Conservation (phyloP, 2,797 vertebrate genomes). For the Sternarchorhynchus goeldii region DNA sequence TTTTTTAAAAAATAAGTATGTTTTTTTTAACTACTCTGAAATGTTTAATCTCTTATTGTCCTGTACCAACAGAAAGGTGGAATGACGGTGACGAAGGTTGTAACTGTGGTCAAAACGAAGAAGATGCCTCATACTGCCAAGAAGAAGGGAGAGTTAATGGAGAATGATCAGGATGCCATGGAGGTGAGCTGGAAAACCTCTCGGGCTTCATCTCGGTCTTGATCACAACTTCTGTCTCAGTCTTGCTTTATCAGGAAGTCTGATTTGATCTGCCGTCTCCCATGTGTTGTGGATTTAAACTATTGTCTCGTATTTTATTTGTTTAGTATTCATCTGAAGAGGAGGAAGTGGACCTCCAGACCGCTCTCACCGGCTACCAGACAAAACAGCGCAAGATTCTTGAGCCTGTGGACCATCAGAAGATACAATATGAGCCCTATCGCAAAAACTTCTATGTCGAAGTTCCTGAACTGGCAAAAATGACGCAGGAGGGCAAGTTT, state of each 20-base stretch:
- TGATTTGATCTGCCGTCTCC: too few relatives aligned
- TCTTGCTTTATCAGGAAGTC: not conserved
- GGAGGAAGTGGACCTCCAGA: slow-evolving; percentile 96
- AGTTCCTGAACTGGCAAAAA: slow-evolving; percentile 93
- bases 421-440: slow-evolving; percentile 94
- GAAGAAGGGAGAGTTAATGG: slow-evolving; percentile 99
- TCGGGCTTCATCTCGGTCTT: not conserved
- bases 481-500: slow-evolving; percentile 87
- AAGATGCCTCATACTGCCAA: slow-evolving; percentile 87
- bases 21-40: not conserved
- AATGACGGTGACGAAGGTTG: slow-evolving; percentile 91
- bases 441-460: slow-evolving; percentile 99
- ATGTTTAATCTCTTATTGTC: not conserved
- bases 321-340: slow-evolving; percentile 97
- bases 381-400: slow-evolving; percentile 97
- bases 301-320: not conserved
- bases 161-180: slow-evolving; percentile 99
- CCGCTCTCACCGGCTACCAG: slow-evolving; percentile 95
- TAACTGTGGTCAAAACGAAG: slow-evolving; percentile 95
- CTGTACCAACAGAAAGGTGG: slow-evolving; percentile 81
- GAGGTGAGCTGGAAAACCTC: slow-evolving; percentile 76
- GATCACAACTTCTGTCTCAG: not conserved
- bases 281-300: not conserved
- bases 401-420: slow-evolving; percentile 96
- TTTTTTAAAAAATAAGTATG: too few relatives aligned